These are phyloP conservation scores for Folsomia manolachei DNA, from an alignment of 2,888 invertebrate genomes.

Conservation along the genomic window DNA sequence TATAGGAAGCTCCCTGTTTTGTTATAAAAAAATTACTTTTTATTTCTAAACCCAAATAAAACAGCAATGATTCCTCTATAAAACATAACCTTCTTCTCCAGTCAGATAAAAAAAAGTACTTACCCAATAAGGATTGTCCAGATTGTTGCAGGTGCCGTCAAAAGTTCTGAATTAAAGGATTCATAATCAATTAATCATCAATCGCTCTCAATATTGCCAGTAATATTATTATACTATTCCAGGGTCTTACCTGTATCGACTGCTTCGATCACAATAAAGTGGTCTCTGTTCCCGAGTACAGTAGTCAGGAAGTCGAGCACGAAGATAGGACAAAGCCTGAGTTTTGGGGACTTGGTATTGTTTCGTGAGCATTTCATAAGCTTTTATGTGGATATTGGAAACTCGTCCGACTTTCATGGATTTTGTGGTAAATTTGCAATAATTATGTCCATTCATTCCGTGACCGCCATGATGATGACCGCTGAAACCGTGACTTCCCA, in stretches of 20 bases:
- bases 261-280: constrained; percentile 34
- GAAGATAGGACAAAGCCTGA: constrained; percentile 31
- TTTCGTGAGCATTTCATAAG: constrained; percentile 48
- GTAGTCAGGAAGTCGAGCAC: constrained; percentile 38
- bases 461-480: constrained; percentile 29
- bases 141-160: constrained; percentile 45
- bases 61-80: too few species aligned
- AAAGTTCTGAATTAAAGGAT: constrained; percentile 24
- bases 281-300: constrained; percentile 35
- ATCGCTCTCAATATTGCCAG: too few species aligned
- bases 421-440: constrained; percentile 49
- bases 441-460: constrained; percentile 45
- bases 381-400: constrained; percentile 46
- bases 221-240: too few species aligned
- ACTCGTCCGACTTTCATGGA: constrained; percentile 47
- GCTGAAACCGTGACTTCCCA: constrained; percentile 13
- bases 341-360: constrained; percentile 38
- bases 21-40: too few species aligned
- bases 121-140: constrained; percentile 44
- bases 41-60: too few species aligned
- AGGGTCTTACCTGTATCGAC: constrained; percentile 25
- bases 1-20: constrained; percentile 42
- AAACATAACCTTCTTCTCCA: too few species aligned
- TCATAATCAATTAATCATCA: too few species aligned
- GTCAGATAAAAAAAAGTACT: too few species aligned